phyloP scores from a whole-genome alignment of 2,113 vertebrate species.

The Perognathus longimembris region DNA sequence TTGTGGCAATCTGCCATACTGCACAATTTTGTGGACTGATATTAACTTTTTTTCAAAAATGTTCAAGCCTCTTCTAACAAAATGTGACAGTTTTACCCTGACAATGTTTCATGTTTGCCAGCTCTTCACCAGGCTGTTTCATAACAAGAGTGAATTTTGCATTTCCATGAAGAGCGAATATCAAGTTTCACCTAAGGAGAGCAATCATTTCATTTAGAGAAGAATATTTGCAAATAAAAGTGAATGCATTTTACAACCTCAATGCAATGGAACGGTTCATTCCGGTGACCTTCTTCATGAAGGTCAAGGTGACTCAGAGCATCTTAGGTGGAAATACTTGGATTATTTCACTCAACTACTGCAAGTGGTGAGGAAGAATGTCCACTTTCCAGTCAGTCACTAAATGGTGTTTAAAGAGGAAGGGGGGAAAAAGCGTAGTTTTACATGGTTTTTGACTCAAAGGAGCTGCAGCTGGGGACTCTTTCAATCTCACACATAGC shows the following conservation, averaged over 20 bases:
- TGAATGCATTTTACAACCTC: neutral
- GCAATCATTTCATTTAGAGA: neutral
- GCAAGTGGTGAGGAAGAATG: neutral
- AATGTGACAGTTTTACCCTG: constrained; percentile 9
- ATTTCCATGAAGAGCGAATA: neutral
- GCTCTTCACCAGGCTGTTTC: neutral
- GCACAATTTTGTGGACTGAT: neutral
- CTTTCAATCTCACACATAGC: neutral
- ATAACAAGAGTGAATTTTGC: constrained; percentile 24
- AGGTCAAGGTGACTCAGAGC: neutral
- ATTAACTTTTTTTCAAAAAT: constrained; percentile 36
- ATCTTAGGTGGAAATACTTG: neutral
- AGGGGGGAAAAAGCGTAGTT: neutral
- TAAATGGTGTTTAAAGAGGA: neutral
- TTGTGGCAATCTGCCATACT: accelerated
- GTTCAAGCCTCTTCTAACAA: constrained; percentile 43
- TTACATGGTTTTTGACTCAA: neutral
- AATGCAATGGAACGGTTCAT: too few relatives aligned
- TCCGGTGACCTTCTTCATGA: neutral
- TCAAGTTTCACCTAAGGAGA: neutral
- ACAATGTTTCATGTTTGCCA: constrained; percentile 8
- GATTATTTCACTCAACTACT: neutral
- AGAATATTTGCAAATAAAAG: neutral
- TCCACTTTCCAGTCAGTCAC: neutral
- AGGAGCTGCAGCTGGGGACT: neutral